Conservation (phyloP, 2,113 vertebrate species). For the Aramus guarauna region DNA sequence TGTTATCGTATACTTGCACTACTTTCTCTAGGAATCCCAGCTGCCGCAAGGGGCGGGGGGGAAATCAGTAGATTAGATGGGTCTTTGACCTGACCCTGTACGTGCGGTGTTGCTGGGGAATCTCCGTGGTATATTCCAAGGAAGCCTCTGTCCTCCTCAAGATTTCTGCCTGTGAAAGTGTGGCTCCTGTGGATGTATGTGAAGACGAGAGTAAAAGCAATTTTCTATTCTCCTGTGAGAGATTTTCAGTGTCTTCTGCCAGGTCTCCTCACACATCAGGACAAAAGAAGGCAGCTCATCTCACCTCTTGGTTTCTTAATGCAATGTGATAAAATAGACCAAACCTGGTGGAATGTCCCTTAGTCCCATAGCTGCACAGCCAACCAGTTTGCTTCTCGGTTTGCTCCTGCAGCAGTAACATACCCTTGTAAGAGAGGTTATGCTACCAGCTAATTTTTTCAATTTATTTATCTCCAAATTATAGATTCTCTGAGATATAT, state of each 20-base stretch:
- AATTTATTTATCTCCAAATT: neutral
- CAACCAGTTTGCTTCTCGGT: neutral
- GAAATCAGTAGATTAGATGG: neutral
- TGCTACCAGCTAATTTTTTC: neutral
- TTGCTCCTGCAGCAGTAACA: neutral
- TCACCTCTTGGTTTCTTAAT: neutral
- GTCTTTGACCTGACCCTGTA: neutral
- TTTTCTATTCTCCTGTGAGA: neutral
- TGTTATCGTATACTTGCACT: neutral
- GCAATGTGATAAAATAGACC: neutral
- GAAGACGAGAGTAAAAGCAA: neutral
- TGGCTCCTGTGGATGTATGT: neutral
- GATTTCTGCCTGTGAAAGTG: neutral
- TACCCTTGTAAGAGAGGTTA: neutral
- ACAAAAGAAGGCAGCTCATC: neutral
- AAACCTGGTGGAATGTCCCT: neutral
- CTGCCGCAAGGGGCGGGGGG: neutral
- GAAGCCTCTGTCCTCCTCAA: neutral
- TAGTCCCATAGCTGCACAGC: neutral
- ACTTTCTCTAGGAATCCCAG: neutral
- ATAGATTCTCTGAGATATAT: neutral
- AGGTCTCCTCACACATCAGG: neutral
- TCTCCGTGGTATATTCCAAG: neutral
- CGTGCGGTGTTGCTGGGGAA: neutral
- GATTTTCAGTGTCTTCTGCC: neutral